A percentile compares a stretch with the other conserved stretches of the same genome.
Conservation (phyloP, 1,140 invertebrate species). For the Gonioctena quinquepunctata region DNA sequence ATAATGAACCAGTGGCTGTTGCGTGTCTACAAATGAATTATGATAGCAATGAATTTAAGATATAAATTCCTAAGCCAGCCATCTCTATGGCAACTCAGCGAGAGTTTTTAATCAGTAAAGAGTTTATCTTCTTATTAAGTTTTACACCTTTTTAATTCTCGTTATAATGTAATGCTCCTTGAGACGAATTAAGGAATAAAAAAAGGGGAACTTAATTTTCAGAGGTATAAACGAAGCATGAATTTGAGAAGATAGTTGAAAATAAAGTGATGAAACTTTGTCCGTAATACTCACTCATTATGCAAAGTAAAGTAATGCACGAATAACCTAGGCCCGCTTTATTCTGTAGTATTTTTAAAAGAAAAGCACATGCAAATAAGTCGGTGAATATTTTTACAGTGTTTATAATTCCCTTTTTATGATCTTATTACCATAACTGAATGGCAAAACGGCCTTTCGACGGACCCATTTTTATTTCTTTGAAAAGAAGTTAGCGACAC, state of each 20-base stretch:
- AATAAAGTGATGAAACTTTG: slow-evolving; percentile 43
- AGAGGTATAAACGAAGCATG: neutral
- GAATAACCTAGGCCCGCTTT: slow-evolving; percentile 46
- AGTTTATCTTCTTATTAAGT: slow-evolving; percentile 46
- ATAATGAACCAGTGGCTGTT: no score
- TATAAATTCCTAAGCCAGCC: no score
- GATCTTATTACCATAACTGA: slow-evolving; percentile 53
- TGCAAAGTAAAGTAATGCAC: slow-evolving; percentile 48
- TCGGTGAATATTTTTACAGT: slow-evolving; percentile 56
- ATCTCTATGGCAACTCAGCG: slow-evolving; percentile 13
- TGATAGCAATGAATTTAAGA: no score
- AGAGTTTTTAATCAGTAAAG: slow-evolving; percentile 38
- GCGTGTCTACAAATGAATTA: no score
- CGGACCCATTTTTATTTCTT: slow-evolving; percentile 37
- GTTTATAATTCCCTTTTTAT: slow-evolving; percentile 56
- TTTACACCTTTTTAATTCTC: slow-evolving; percentile 49
- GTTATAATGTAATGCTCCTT: slow-evolving; percentile 33
- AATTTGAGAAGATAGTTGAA: slow-evolving; percentile 32
- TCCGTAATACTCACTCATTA: slow-evolving; percentile 46
- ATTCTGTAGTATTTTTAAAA: slow-evolving; percentile 46
- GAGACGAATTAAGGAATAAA: slow-evolving; percentile 30
- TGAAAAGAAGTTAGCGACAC: slow-evolving; percentile 27
- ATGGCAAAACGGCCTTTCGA: slow-evolving; percentile 40
- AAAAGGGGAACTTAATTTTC: slow-evolving; percentile 15
- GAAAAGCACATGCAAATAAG: slow-evolving; percentile 52